Evolutionary conservation across 2,888 invertebrate genomes (phyloP).

Genomic region (Brassicogethes aeneus): DNA sequence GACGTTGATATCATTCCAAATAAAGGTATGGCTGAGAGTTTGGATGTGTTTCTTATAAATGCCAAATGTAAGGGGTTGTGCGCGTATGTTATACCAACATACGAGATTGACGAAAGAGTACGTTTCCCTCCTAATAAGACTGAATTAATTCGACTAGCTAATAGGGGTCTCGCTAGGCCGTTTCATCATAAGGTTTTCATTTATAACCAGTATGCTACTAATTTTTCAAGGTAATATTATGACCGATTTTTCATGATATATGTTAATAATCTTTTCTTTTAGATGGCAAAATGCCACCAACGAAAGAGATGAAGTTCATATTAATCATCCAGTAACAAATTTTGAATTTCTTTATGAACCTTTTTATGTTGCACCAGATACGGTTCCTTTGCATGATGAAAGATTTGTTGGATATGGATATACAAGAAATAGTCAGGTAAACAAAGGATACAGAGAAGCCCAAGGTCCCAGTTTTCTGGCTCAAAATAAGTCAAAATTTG

Average conservation of each 20-base stretch:
- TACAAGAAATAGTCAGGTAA: slow-evolving; percentile 85
- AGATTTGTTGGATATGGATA: slow-evolving; percentile 86
- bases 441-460: too few species aligned
- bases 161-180: slow-evolving; percentile 73
- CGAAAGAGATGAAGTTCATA: slow-evolving; percentile 54
- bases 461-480: too few species aligned
- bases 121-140: slow-evolving; percentile 74
- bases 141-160: slow-evolving; percentile 64
- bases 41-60: slow-evolving; percentile 59
- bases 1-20: slow-evolving; percentile 86
- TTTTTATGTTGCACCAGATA: slow-evolving; percentile 78
- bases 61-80: slow-evolving; percentile 52
- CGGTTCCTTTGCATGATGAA: slow-evolving; percentile 78
- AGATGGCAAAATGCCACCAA: slow-evolving; percentile 54
- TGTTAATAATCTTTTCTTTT: slow-evolving; percentile 9
- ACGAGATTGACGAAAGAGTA: slow-evolving; percentile 73
- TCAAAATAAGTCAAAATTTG: too few species aligned
- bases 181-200: slow-evolving; percentile 89
- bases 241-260: not conserved
- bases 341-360: slow-evolving; percentile 84
- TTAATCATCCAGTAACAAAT: slow-evolving; percentile 80
- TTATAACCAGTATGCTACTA: slow-evolving; percentile 86
- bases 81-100: slow-evolving; percentile 85
- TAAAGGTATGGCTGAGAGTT: slow-evolving; percentile 56
- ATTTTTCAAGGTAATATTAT: slow-evolving; percentile 64